Evolutionary conservation across 2,888 invertebrate species (phyloP), one percentile per base, ranked within the genome.

Genomic region (Beris morrisii): DNA sequence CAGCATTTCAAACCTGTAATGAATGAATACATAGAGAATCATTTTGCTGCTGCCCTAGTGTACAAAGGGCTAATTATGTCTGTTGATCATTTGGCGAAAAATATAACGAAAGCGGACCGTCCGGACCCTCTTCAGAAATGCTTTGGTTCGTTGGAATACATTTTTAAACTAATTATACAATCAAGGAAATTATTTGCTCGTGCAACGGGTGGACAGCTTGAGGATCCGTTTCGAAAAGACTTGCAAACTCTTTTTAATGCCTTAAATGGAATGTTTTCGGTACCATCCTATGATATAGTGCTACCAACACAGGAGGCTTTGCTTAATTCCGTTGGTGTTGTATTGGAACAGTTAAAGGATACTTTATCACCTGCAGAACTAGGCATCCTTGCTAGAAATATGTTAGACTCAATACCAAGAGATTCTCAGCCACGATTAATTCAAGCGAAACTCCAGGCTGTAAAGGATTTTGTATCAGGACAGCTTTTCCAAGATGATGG

Each of bases 1-100:
- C 93, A 95, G 77, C 95, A 96, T 76, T 97, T 97, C 80, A 90
- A 92, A 72, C 94, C 95, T 0, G 95, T 97, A 0, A 87, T 97
- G 79, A 95, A 97, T 75, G 93, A 93, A 1, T 97, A 97, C 76
- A 95, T 97, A 63, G 91, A 91, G 72, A 92, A 93, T 71, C 95
- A 95, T 79, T 97, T 97, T 82, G 94, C 96, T 0, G 95, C 95
- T 1, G 94, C 96, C 0, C 84, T 97, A 12, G 96, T 96, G 15
- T 95, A 96, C 82, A 95, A 94, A 77, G 95, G 95, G 0, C 83
- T 96, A 0, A 83, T 95, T 55, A 91, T 90, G 11, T 95, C 95
- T 70, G 93, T 96, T 1, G 91, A 93, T 73, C 93, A 95, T 76
- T 91, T 93, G 81, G 92, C 94, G 0, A 92, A 93, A 71, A 90